Evolutionary conservation across 2,113 vertebrate genomes (phyloP).

Genomic region (Pimephales promelas): DNA sequence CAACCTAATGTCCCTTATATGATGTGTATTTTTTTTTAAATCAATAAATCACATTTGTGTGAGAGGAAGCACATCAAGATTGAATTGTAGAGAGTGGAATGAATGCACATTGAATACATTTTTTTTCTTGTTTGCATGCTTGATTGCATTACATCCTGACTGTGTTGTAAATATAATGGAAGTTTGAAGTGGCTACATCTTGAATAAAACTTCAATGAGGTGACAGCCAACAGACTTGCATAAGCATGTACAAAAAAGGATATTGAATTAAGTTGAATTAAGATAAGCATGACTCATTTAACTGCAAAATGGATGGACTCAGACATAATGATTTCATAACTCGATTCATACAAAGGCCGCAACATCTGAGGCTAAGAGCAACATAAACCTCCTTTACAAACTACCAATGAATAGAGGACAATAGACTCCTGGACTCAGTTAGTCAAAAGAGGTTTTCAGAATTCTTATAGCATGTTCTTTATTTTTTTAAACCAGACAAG

Average conservation of each 20-base stretch:
- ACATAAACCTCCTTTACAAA: background rate
- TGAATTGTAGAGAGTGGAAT: background rate
- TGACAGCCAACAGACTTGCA: background rate
- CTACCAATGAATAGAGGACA: background rate
- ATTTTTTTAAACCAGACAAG: background rate
- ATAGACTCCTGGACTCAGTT: background rate
- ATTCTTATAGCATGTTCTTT: background rate
- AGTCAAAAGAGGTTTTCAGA: background rate
- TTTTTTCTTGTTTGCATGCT: background rate
- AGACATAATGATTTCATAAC: background rate
- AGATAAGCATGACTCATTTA: background rate
- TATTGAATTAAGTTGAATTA: background rate
- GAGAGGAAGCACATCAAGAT: background rate
- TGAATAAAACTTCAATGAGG: background rate
- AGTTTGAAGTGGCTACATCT: background rate
- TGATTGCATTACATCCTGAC: background rate
- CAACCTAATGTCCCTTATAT: background rate
- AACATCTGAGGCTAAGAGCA: background rate
- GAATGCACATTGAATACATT: background rate
- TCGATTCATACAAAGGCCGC: background rate
- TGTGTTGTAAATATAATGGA: background rate
- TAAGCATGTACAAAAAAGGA: background rate
- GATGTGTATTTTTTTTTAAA: background rate
- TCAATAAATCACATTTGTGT: background rate
- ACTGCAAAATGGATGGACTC: background rate